Evolutionary conservation across 2,888 invertebrate species (phyloP).

Genomic region (Drosophila glabriapex): DNA sequence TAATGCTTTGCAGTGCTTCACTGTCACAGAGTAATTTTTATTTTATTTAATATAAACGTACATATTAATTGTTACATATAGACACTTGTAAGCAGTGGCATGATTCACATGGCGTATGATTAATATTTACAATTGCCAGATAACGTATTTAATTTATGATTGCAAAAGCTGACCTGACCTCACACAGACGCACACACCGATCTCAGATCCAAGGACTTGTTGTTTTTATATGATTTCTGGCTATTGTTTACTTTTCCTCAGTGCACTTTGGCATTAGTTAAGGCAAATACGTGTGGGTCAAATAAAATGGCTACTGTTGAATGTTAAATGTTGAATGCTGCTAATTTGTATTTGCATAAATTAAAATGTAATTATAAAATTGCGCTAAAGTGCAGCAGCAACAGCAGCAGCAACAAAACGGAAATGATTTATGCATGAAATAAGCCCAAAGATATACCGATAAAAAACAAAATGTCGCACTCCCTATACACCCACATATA

Average conservation of each 20-base stretch:
- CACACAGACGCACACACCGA: constrained; percentile 4
- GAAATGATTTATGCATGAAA: constrained; percentile 78
- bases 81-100: background rate
- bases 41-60: background rate
- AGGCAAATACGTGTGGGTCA: constrained; percentile 50
- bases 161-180: background rate
- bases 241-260: constrained; percentile 16
- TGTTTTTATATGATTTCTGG: constrained; percentile 8
- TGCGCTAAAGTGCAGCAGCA: constrained; percentile 54
- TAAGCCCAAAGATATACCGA: constrained; percentile 63
- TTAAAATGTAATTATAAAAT: constrained; percentile 80
- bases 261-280: constrained; percentile 67
- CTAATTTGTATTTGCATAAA: constrained; percentile 80
- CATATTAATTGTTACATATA: background rate
- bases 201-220: background rate
- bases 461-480: constrained; percentile 61
- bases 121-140: constrained; percentile 21
- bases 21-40: background rate
- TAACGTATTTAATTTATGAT: constrained; percentile 10
- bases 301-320: constrained; percentile 11
- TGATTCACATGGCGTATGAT: constrained; percentile 31
- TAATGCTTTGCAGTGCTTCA: background rate
- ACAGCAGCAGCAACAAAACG: constrained; percentile 40
- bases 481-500: constrained; percentile 11
- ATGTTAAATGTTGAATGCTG: constrained; percentile 14